These are phyloP conservation scores for Centroberyx gerrardi DNA, from an alignment of 2,797 vertebrate species.

Conservation along the genomic window DNA sequence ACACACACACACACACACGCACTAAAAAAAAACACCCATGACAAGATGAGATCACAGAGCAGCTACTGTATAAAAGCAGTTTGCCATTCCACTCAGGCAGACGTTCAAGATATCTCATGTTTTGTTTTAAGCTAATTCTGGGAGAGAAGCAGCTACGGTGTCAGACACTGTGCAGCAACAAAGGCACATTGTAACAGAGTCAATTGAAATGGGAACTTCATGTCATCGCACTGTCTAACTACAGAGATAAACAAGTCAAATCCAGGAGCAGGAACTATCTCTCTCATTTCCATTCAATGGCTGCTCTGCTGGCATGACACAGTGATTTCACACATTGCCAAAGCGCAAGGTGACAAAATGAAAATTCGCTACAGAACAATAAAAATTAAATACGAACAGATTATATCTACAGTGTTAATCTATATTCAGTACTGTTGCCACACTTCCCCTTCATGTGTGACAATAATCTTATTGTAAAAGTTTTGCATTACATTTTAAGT, in stretches of 20 bases:
- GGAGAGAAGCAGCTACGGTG: slow-evolving; percentile 8
- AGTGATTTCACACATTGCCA: no score
- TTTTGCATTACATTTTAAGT: no score
- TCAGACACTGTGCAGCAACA: slow-evolving; percentile 3
- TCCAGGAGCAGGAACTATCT: not conserved
- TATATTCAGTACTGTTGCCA: no score
- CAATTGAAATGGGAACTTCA: not conserved
- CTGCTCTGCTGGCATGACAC: no score
- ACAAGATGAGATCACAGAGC: slow-evolving; percentile 24
- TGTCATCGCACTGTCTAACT: not conserved
- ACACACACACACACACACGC: not conserved
- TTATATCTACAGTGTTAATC: no score
- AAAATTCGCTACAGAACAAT: no score
- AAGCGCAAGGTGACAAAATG: no score
- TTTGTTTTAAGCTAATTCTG: slow-evolving; percentile 9
- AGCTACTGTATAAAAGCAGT: slow-evolving; percentile 5
- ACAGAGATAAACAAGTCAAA: not conserved
- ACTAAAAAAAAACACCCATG: not conserved
- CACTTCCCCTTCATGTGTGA: no score
- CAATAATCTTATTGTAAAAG: no score
- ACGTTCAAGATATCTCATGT: not conserved
- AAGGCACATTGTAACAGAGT: slow-evolving; percentile 14
- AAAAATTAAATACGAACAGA: no score
- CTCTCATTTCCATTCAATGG: no score
- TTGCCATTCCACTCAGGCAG: slow-evolving; percentile 8